Conservation (phyloP, 2,888 invertebrate species). For the Drosophila multiciliata region DNA sequence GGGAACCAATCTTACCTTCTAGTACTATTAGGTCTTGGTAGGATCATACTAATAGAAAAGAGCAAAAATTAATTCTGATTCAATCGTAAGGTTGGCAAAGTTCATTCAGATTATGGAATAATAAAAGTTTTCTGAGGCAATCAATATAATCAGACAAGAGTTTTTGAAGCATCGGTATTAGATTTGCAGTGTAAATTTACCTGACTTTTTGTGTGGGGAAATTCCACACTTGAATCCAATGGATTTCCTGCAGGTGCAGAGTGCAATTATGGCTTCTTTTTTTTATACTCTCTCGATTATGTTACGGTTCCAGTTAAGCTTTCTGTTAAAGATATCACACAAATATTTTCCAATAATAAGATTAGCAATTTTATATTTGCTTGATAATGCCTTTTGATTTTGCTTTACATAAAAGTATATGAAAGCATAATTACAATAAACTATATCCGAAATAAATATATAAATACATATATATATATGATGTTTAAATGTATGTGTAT, state of each 20-base stretch:
- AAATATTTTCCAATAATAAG: not conserved
- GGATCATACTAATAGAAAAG: not conserved
- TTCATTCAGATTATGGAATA: not conserved
- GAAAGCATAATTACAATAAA: slow-evolving; percentile 50
- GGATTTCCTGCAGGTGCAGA: not conserved
- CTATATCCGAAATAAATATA: slow-evolving; percentile 45
- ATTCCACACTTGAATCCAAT: not conserved
- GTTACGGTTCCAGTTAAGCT: not conserved
- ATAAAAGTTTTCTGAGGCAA: not conserved
- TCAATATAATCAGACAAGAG: not conserved
- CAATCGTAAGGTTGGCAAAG: not conserved
- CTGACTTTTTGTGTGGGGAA: not conserved
- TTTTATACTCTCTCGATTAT: not conserved
- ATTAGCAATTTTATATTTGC: too few species aligned
- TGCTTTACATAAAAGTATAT: slow-evolving; percentile 5
- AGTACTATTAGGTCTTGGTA: not conserved
- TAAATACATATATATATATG: not conserved
- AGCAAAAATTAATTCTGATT: too few species aligned
- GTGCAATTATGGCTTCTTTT: not conserved
- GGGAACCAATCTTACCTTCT: too few species aligned
- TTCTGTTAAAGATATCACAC: not conserved
- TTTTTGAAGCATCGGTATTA: not conserved
- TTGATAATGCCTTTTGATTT: too few species aligned
- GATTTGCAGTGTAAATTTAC: too few species aligned
- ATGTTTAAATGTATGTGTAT: slow-evolving; percentile 23